Evolutionary conservation across 2,113 vertebrate genomes (phyloP).

Genomic region (Poeciliopsis occidentalis): DNA sequence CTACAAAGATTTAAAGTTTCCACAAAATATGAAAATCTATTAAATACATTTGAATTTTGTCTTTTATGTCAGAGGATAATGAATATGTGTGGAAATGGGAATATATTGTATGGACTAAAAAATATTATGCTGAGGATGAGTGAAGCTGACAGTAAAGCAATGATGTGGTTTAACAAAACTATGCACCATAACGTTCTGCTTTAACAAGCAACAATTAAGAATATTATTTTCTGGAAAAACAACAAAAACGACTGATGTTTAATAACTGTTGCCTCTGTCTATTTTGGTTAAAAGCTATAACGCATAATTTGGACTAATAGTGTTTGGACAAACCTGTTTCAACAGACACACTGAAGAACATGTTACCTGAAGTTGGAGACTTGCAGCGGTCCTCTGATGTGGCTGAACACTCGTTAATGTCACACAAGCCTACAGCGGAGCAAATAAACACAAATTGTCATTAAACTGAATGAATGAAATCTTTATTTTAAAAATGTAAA

Average conservation of each 20-base stretch:
- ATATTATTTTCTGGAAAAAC: conserved; percentile 7
- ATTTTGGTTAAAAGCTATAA: background rate
- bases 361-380: conserved; percentile 97
- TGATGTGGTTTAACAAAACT: conserved; percentile 29
- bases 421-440: conserved; percentile 88
- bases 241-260: conserved; percentile 5
- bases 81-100: conserved; percentile 18
- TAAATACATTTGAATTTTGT: conserved; percentile 29
- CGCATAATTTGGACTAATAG: conserved; percentile 7
- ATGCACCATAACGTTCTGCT: conserved; percentile 13
- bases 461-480: background rate
- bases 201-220: conserved; percentile 38
- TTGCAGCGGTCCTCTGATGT: conserved; percentile 97
- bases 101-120: conserved; percentile 7
- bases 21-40: conserved; percentile 9
- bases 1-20: background rate
- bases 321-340: conserved; percentile 6
- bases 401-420: conserved; percentile 91
- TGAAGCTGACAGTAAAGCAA: conserved; percentile 34
- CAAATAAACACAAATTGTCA: background rate
- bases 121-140: background rate
- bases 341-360: conserved; percentile 55
- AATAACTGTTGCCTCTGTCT: background rate
- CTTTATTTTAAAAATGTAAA: background rate
- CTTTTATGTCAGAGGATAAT: conserved; percentile 22